Conservation (phyloP, 2,888 invertebrate genomes). For the Rhamphomyia laevipes region DNA sequence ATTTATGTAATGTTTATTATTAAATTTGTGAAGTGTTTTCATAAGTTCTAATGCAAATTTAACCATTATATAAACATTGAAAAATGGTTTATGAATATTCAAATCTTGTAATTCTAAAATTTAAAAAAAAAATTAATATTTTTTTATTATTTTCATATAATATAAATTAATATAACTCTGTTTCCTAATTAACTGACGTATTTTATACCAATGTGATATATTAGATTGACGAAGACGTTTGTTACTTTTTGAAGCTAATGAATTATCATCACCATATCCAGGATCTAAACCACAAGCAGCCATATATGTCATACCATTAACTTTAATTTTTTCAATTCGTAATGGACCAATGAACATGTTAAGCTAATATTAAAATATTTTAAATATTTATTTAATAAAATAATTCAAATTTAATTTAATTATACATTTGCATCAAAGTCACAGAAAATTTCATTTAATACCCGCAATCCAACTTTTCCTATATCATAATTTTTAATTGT, state of each 20-base stretch:
- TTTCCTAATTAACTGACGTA: no score
- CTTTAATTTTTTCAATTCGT: slow-evolving; percentile 90
- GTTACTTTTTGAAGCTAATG: slow-evolving; percentile 21
- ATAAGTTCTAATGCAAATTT: slow-evolving; percentile 66
- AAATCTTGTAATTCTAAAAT: no score
- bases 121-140: no score
- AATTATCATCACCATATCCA: slow-evolving; percentile 42
- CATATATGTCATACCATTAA: slow-evolving; percentile 95
- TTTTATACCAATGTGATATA: no score
- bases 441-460: slow-evolving; percentile 83
- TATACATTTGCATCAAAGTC: slow-evolving; percentile 72
- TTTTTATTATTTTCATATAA: no score
- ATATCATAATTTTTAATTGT: slow-evolving; percentile 73
- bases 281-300: slow-evolving; percentile 86
- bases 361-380: no score
- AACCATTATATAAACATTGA: slow-evolving; percentile 44
- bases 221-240: slow-evolving; percentile 17
- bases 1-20: no score
- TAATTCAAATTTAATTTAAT: slow-evolving; percentile 21
- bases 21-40: slow-evolving; percentile 47
- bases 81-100: no score
- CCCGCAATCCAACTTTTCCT: slow-evolving; percentile 52
- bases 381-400: neutral
- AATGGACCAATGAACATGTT: slow-evolving; percentile 33
- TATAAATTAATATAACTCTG: no score